Evolutionary conservation across 2,797 vertebrate species (phyloP).

Genomic region (Hirundo rustica): DNA sequence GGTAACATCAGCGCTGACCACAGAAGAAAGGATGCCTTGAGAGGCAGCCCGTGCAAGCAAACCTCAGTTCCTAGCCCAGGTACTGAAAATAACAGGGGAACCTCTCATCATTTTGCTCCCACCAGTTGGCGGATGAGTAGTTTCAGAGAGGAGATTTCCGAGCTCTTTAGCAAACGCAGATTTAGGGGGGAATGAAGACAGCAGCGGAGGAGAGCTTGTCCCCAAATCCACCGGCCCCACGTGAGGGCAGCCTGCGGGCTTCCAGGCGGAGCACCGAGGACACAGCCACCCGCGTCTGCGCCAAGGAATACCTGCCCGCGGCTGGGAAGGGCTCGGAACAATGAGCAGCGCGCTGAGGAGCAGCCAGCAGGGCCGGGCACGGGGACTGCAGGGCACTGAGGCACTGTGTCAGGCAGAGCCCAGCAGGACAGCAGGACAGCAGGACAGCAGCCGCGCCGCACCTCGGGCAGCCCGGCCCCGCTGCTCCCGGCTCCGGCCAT

Average conservation of each 20-base stretch:
- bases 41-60: neutral
- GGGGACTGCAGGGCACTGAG: neutral
- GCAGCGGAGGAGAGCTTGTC: neutral
- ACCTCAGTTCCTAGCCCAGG: neutral
- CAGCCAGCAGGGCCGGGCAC: rapidly evolving
- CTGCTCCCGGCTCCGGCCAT: neutral
- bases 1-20: neutral
- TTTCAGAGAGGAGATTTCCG: neutral
- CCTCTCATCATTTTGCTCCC: neutral
- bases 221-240: neutral
- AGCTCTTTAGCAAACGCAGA: neutral
- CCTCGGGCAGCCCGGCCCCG: neutral
- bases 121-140: neutral
- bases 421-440: neutral
- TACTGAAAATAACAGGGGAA: neutral
- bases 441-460: neutral
- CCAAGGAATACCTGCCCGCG: neutral
- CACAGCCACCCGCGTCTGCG: neutral
- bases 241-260: rapidly evolving
- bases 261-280: rapidly evolving
- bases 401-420: neutral
- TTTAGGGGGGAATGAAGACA: neutral
- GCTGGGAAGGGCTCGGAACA: neutral
- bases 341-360: neutral
- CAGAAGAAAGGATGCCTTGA: neutral